Evolutionary conservation across 2,113 vertebrate species (phyloP).

Genomic region (Calyptommatus sinebrachiatus): DNA sequence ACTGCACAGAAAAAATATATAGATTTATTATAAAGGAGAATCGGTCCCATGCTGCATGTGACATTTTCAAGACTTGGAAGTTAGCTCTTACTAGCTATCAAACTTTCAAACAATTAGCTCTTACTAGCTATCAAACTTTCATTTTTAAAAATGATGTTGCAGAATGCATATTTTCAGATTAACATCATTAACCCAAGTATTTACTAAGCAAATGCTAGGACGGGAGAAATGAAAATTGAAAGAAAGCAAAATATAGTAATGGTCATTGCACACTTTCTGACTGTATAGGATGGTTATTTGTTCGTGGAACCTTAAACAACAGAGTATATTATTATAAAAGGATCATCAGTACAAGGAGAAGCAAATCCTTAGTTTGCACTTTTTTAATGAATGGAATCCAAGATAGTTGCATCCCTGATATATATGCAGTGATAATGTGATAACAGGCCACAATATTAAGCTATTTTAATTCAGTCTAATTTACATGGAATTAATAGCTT

Average conservation of each 20-base stretch:
- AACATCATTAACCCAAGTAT: neutral
- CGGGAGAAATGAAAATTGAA: neutral
- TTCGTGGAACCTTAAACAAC: neutral
- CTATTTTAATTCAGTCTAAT: neutral
- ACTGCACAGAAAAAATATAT: neutral
- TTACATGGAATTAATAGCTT: slow-evolving; percentile 3
- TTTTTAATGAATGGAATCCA: neutral
- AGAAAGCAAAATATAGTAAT: neutral
- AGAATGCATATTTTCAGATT: neutral
- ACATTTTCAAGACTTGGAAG: neutral
- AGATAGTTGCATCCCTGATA: neutral
- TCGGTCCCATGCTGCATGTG: neutral
- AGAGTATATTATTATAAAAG: neutral
- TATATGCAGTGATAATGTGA: neutral
- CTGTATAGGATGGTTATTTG: neutral
- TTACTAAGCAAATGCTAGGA: neutral
- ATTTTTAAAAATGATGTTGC: neutral
- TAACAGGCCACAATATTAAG: neutral
- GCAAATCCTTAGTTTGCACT: neutral
- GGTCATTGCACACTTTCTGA: neutral
- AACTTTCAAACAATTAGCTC: too few species aligned
- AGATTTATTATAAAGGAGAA: neutral
- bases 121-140: too few species aligned
- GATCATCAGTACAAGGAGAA: neutral
- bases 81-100: neutral